Evolutionary conservation across 2,888 invertebrate species (phyloP).

Genomic region (Tupiocoris notatus): DNA sequence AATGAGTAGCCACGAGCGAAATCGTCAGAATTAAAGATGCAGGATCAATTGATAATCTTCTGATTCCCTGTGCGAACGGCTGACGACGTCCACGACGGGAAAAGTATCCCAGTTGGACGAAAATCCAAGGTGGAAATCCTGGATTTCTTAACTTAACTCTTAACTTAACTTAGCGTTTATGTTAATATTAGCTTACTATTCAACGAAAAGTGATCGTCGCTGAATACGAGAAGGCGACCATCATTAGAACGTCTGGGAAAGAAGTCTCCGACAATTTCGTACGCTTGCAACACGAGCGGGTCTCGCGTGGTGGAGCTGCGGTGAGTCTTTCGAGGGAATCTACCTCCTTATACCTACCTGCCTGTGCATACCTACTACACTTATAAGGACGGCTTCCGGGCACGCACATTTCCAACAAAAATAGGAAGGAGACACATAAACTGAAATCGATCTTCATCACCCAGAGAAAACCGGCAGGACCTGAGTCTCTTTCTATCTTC

Average conservation of each 20-base stretch:
- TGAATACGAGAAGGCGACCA: neutral
- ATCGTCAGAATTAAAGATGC: too few species aligned
- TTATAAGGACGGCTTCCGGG: neutral
- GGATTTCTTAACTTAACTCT: neutral
- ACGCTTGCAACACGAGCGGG: neutral
- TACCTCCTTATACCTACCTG: neutral
- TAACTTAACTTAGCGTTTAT: too few species aligned
- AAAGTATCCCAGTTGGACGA: too few species aligned
- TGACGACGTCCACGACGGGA: too few species aligned
- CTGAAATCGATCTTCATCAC: neutral
- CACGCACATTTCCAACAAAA: neutral
- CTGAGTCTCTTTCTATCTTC: neutral
- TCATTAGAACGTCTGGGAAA: neutral
- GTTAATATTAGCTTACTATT: neutral
- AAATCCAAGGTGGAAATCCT: too few species aligned
- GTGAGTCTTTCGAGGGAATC: neutral
- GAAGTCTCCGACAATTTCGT: neutral
- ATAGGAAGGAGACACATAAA: neutral
- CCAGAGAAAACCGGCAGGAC: neutral
- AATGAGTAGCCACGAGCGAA: too few species aligned
- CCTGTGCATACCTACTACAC: too few species aligned
- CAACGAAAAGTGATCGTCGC: neutral
- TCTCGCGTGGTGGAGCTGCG: neutral
- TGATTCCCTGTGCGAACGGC: too few species aligned
- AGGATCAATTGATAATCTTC: too few species aligned